A percentile compares a stretch with the other conserved stretches of the same genome.
Conservation (phyloP, 2,797 vertebrate species). For the Tenualosa ilisha region DNA sequence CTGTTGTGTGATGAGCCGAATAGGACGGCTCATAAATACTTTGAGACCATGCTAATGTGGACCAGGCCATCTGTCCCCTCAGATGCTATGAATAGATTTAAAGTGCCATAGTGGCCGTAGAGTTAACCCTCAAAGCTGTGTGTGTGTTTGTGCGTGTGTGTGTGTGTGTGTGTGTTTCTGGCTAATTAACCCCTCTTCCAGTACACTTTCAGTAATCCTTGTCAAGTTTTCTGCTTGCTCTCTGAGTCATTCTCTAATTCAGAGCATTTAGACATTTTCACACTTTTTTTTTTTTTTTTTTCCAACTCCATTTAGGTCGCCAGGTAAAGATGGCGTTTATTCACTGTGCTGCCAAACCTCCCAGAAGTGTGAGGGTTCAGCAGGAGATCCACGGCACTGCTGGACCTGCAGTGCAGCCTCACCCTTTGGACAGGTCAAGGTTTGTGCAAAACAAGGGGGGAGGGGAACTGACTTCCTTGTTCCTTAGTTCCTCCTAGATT, state of each 20-base stretch:
- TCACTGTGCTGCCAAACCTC: slow-evolving; percentile 82
- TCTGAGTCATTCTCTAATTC: not conserved
- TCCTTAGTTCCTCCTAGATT: not conserved
- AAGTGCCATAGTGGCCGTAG: slow-evolving; percentile 26
- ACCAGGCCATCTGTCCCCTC: slow-evolving; percentile 40
- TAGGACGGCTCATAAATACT: slow-evolving; percentile 35
- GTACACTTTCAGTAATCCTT: not conserved
- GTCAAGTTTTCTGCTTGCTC: too few relatives aligned
- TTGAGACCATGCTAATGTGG: slow-evolving; percentile 9
- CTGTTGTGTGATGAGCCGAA: not conserved
- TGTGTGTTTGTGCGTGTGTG: slow-evolving; percentile 3
- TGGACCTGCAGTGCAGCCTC: slow-evolving; percentile 63
- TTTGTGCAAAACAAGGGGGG: slow-evolving; percentile 53
- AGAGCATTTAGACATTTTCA: not conserved
- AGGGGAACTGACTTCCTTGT: not conserved
- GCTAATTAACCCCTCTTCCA: not conserved
- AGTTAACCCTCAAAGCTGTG: slow-evolving; percentile 32
- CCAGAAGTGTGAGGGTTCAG: slow-evolving; percentile 75
- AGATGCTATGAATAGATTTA: slow-evolving; percentile 45
- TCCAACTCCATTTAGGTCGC: slow-evolving; percentile 68
- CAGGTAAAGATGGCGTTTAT: slow-evolving; percentile 88
- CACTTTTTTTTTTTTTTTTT: too few relatives aligned
- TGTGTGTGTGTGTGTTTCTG: not conserved
- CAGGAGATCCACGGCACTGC: slow-evolving; percentile 81
- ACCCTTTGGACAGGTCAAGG: slow-evolving; percentile 68